Base-by-base conservation (phyloP, 2,113 vertebrate genomes). In the Megalops atlanticus region DNA sequence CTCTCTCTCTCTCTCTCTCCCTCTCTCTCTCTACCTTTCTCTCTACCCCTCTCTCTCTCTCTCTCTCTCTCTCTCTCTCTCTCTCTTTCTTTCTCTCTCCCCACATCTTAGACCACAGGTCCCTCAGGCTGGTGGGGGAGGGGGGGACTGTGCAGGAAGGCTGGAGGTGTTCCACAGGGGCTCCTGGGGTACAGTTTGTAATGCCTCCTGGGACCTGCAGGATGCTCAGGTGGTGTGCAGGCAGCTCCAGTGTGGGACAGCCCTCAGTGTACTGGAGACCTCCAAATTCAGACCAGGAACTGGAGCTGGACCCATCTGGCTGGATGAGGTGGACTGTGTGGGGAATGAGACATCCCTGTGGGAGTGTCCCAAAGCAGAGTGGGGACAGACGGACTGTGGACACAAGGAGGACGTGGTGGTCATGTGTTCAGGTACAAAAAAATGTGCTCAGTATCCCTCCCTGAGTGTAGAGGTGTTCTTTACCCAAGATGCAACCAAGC, bases 171-270 rank as follows among this genome's bases (percentile, higher is more conserved):
- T 69, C 27, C 47, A 90, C 5, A 77, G 87, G 35, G 81, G 81
- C 83, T 82, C 82, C 41, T 93, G 92, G 92, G 81, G 87, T 4
- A 84, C 73, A 36, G 72, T 92, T 49, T 92, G 91, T 76, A 78
- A 87, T 18, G 85, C 91, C 11, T 31, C 81, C 52, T 92, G 89
- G 90, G 90, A 92, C 73, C 0, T 70, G 0, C 81, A 70, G 33
- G 90, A 88, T 41, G 91, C 86, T 0, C 0, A 2, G 0, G 90
- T 92, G 86, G 86, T 83, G 68, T 91, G 88, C 47, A 84, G 24
- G 35, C 78, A 85, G 68, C 76, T 85, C 27, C 74, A 77, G 39
- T 87, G 86, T 74, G 86, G 86, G 21, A 24, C 54, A 38, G 80
- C n/a, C n/a, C n/a, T n/a, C n/a, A n/a, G n/a, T n/a, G n/a, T n/a